These are phyloP conservation scores for Drosophila silvestris DNA, from an alignment of 2,888 invertebrate species.

Conservation along the genomic window DNA sequence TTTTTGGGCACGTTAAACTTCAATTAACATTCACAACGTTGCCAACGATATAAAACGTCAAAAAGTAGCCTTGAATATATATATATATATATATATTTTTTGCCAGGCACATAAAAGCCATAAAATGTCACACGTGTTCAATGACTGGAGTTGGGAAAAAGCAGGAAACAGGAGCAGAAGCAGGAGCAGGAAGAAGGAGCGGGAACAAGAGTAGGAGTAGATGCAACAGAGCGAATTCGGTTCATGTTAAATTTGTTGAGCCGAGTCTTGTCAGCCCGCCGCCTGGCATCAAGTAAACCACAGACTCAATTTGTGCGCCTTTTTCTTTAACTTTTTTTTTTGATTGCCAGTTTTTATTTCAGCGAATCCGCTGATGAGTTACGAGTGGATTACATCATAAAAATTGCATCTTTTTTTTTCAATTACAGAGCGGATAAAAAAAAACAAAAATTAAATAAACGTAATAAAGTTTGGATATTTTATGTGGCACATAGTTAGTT, in stretches of 20 bases:
- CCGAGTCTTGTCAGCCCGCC: slow-evolving; percentile 40
- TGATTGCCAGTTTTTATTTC: slow-evolving; percentile 73
- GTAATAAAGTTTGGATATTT: slow-evolving; percentile 19
- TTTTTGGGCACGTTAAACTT: slow-evolving; percentile 46
- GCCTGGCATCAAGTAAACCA: slow-evolving; percentile 60
- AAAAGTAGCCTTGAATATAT: slow-evolving; percentile 41
- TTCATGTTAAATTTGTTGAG: slow-evolving; percentile 43
- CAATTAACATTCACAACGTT: slow-evolving; percentile 58
- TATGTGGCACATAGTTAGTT: slow-evolving; percentile 55
- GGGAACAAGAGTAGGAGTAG: neutral
- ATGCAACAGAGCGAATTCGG: slow-evolving; percentile 16
- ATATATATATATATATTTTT: slow-evolving; percentile 6
- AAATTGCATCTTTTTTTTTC: slow-evolving; percentile 69
- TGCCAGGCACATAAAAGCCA: slow-evolving; percentile 61
- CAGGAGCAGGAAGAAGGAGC: neutral
- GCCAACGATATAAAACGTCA: slow-evolving; percentile 37
- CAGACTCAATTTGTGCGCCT: slow-evolving; percentile 58
- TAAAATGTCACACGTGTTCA: slow-evolving; percentile 64
- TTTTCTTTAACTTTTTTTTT: slow-evolving; percentile 24
- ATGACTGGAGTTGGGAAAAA: slow-evolving; percentile 5
- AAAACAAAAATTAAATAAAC: slow-evolving; percentile 38
- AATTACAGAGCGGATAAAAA: slow-evolving; percentile 57
- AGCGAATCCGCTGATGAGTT: slow-evolving; percentile 51
- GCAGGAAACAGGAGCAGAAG: neutral
- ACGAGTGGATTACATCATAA: slow-evolving; percentile 73